Base-by-base conservation (phyloP, 2,797 vertebrate species). In the Mus minutoides region DNA sequence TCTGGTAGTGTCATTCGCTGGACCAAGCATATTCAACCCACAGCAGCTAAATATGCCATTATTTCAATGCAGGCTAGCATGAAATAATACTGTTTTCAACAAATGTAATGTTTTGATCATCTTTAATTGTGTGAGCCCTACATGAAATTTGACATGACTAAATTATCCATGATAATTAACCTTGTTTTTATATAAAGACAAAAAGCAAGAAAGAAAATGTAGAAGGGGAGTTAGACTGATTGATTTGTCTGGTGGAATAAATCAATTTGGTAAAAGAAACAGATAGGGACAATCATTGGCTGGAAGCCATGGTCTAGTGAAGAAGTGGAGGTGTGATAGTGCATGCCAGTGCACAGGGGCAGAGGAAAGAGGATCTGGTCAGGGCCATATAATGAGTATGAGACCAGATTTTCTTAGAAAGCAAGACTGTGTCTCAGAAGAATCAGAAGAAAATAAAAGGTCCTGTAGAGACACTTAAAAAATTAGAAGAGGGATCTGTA, bases 151-250 rank as follows among this genome's bases (percentile, higher is more conserved):
- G 79, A 76, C 71, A n/a, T 88, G 67, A 58, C 58, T 6, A 69
- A 64, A 89, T 91, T 88, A 71, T 96, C 43, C 58, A 46, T 91
- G 56, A 95, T 71, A 92, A 88, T 76, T 62, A 93, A 16, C 17
- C 52, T 95, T 89, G 69, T 82, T 96, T 88, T 92, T 91, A 91
- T 88, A 46, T 8, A 91, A 88, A 77, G n/a, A 87, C 62, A 67
- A 89, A 92, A 84, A 37, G 10, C 40, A 64, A 84, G 40, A 46
- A 75, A 83, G 54, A 90, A 37, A 75, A 31, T 85, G 6, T 71
- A 62, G 71, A 95, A 93, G 26, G 22, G 29, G 56, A 56, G n/a
- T 52, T 91, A 64, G 64, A 73, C 29, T 13, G 19, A 26, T 67
- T 71, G 37, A 73, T 86, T 69, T 49, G 6, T 91, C 88, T 88